phyloP scores from a whole-genome alignment of 2,888 invertebrate genomes.

The Theretra japonica region DNA sequence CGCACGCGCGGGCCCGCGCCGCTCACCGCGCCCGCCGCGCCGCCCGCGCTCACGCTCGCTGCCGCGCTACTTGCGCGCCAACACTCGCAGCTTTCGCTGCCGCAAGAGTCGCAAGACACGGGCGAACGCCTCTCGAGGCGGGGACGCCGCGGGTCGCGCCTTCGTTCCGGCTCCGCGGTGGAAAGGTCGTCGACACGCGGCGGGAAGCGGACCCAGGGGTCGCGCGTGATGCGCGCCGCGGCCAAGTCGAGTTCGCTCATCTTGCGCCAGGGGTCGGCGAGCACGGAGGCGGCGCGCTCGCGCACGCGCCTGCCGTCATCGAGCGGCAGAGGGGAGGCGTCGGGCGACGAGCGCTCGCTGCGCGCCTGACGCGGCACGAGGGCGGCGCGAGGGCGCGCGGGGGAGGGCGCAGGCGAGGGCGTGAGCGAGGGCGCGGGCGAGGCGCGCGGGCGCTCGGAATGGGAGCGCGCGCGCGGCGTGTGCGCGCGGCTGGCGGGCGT shows the following conservation, averaged over 20 bases:
- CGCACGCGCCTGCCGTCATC: slow-evolving; percentile 43
- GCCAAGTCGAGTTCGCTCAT: slow-evolving; percentile 65
- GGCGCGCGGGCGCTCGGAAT: slow-evolving; percentile 72
- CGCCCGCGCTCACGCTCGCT: slow-evolving; percentile 49
- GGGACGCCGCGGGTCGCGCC: slow-evolving; percentile 52
- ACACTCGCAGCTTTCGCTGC: slow-evolving; percentile 60
- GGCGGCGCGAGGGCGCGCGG: slow-evolving; percentile 47
- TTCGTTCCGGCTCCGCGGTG: slow-evolving; percentile 43
- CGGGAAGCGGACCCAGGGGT: slow-evolving; percentile 51
- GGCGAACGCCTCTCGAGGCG: slow-evolving; percentile 59
- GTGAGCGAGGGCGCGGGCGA: slow-evolving; percentile 55
- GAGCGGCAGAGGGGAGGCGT: slow-evolving; percentile 52
- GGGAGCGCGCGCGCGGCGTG: slow-evolving; percentile 70
- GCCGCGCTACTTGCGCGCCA: slow-evolving; percentile 54
- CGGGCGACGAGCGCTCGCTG: slow-evolving; percentile 67
- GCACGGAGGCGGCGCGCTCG: slow-evolving; percentile 46
- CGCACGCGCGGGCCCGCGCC: slow-evolving; percentile 51
- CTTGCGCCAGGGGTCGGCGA: slow-evolving; percentile 68
- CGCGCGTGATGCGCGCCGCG: slow-evolving; percentile 45
- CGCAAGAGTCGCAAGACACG: slow-evolving; percentile 63
- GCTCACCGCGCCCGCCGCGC: too few relatives aligned
- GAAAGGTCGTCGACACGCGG: slow-evolving; percentile 41
- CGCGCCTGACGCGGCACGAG: slow-evolving; percentile 45
- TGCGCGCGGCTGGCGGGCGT: slow-evolving; percentile 71
- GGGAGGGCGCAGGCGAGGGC: slow-evolving; percentile 43